phyloP scores from a whole-genome alignment of 2,888 invertebrate species.

The Lasioglossum calceatum region DNA sequence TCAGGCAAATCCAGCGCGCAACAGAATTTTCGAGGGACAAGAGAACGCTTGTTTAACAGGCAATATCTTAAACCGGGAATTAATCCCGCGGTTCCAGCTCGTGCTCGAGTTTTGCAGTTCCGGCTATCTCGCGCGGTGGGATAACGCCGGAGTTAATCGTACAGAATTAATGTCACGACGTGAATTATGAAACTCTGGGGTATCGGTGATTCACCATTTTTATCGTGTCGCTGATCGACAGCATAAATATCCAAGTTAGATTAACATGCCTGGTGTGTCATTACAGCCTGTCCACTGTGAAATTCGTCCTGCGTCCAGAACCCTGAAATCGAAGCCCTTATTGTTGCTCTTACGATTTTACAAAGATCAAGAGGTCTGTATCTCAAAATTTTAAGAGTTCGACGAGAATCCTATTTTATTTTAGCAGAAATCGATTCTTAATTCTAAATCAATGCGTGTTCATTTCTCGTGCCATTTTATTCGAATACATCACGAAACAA shows the following conservation, averaged over 20 bases:
- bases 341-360: not conserved
- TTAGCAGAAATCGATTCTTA: not conserved
- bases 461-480: too few species aligned
- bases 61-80: slow-evolving; percentile 24
- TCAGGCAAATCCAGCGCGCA: slow-evolving; percentile 14
- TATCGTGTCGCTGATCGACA: slow-evolving; percentile 18
- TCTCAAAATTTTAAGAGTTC: not conserved
- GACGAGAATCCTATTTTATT: not conserved
- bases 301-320: too few species aligned
- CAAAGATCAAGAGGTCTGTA: not conserved
- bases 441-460: not conserved
- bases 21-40: slow-evolving; percentile 31
- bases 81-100: not conserved
- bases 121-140: not conserved
- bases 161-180: slow-evolving; percentile 9
- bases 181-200: slow-evolving; percentile 1
- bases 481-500: not conserved
- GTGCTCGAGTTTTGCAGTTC: not conserved
- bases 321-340: not conserved
- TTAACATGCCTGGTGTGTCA: not conserved
- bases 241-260: slow-evolving; percentile 4
- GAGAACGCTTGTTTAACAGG: not conserved
- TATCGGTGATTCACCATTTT: not conserved
- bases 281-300: not conserved
- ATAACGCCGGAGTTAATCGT: slow-evolving; percentile 17